Evolutionary conservation across 2,888 invertebrate species (phyloP).

Genomic region (Psylliodes chrysocephalus): DNA sequence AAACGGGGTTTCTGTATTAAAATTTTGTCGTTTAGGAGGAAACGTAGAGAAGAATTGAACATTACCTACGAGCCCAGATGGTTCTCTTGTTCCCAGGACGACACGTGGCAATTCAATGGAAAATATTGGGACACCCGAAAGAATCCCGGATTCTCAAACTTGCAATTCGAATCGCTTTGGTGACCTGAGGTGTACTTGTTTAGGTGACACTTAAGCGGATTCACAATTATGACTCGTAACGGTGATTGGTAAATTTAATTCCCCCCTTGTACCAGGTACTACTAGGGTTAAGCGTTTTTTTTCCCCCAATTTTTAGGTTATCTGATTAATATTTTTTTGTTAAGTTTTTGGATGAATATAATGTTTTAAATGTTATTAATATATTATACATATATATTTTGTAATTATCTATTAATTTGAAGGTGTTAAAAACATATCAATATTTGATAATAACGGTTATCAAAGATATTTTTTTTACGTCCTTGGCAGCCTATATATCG

Average conservation of each 20-base stretch:
- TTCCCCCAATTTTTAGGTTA: not conserved
- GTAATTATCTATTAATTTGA: no score
- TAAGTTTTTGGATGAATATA: slow-evolving; percentile 21
- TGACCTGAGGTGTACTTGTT: slow-evolving; percentile 63
- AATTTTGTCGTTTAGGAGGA: no score
- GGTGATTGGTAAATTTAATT: slow-evolving; percentile 14
- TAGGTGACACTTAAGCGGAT: slow-evolving; percentile 7
- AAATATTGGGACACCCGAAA: slow-evolving; percentile 81
- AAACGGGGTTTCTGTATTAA: no score
- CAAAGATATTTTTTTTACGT: no score
- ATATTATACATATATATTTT: slow-evolving; percentile 8
- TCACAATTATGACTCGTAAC: not conserved
- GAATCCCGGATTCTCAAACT: slow-evolving; percentile 72
- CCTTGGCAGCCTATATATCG: no score
- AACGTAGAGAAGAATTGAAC: slow-evolving; percentile 69
- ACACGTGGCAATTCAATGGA: slow-evolving; percentile 75
- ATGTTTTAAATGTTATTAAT: slow-evolving; percentile 8
- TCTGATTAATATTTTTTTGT: slow-evolving; percentile 7
- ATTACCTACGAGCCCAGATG: slow-evolving; percentile 67
- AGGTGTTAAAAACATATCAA: no score
- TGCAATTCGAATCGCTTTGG: slow-evolving; percentile 72
- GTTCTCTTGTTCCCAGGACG: slow-evolving; percentile 66
- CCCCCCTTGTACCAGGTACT: slow-evolving; percentile 10
- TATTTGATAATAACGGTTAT: no score
- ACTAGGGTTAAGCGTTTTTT: slow-evolving; percentile 10